These are phyloP conservation scores for Ispidina lecontei DNA, from an alignment of 2,797 vertebrate genomes.

Conservation along the genomic window DNA sequence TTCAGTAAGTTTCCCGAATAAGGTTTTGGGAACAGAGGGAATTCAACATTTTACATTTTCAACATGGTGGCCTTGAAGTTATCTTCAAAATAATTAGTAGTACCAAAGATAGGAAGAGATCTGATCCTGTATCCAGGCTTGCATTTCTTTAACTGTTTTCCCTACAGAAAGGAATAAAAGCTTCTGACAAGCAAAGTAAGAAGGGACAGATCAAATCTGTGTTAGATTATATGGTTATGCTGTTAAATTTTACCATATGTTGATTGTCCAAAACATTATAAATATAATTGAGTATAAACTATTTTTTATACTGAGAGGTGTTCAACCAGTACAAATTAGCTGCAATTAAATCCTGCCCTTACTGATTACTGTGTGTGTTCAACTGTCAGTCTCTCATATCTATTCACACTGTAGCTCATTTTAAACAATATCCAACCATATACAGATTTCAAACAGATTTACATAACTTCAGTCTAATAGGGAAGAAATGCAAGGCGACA, in stretches of 20 bases:
- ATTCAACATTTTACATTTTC: neutral
- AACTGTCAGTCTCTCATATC: conserved; percentile 28
- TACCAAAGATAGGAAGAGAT: neutral
- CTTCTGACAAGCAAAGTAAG: conserved; percentile 20
- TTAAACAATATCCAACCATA: neutral
- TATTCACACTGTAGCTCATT: neutral
- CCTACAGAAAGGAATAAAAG: neutral
- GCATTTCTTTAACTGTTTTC: conserved; percentile 8
- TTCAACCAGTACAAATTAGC: conserved; percentile 59
- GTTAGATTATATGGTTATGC: conserved; percentile 29
- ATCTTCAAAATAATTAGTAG: neutral
- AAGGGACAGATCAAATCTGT: conserved; percentile 4
- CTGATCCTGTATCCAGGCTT: neutral
- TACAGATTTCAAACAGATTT: conserved; percentile 11
- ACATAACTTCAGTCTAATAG: neutral
- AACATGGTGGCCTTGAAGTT: neutral
- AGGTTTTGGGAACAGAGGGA: neutral
- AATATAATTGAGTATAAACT: conserved; percentile 39
- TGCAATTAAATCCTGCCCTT: conserved; percentile 50
- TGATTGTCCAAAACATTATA: conserved; percentile 30
- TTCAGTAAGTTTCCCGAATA: neutral
- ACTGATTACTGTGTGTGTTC: neutral
- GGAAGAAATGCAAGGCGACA: neutral
- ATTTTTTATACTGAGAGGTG: conserved; percentile 13
- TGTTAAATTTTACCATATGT: conserved; percentile 29